Conservation (phyloP, 2,888 invertebrate species). For the Tromatobia lineatoria region DNA sequence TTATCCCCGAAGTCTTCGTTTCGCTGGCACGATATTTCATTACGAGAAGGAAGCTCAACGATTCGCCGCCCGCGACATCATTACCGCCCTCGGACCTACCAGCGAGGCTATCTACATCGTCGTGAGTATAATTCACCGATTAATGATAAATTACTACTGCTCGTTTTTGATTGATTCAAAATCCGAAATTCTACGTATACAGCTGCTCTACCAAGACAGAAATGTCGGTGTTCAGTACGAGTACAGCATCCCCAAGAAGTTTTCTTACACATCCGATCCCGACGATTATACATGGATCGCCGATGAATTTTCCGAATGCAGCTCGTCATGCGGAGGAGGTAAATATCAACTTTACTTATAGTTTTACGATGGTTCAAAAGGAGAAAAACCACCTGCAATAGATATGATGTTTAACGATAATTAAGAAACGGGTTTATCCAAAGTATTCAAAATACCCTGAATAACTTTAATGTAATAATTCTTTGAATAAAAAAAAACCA, state of each 20-base stretch:
- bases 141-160: slow-evolving; percentile 7
- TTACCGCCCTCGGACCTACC: slow-evolving; percentile 95
- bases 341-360: slow-evolving; percentile 65
- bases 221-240: slow-evolving; percentile 96
- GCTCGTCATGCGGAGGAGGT: slow-evolving; percentile 96
- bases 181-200: slow-evolving; percentile 72
- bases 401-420: neutral
- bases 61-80: slow-evolving; percentile 93
- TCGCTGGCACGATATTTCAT: slow-evolving; percentile 94
- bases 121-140: slow-evolving; percentile 86
- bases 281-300: slow-evolving; percentile 95
- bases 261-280: slow-evolving; percentile 88
- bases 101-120: slow-evolving; percentile 95
- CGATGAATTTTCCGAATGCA: slow-evolving; percentile 93
- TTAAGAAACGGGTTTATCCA: neutral
- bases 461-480: too few relatives aligned
- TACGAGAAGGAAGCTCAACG: slow-evolving; percentile 94
- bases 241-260: slow-evolving; percentile 93
- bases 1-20: slow-evolving; percentile 92
- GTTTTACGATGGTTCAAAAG: neutral
- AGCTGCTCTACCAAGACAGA: slow-evolving; percentile 93
- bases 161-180: slow-evolving; percentile 11
- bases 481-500: too few relatives aligned
- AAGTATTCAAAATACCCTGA: neutral
- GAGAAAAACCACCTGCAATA: neutral